Evolutionary conservation across 2,113 vertebrate species (phyloP), one percentile per base, ranked within the genome.

Genomic region (Pachycephala philippinensis): DNA sequence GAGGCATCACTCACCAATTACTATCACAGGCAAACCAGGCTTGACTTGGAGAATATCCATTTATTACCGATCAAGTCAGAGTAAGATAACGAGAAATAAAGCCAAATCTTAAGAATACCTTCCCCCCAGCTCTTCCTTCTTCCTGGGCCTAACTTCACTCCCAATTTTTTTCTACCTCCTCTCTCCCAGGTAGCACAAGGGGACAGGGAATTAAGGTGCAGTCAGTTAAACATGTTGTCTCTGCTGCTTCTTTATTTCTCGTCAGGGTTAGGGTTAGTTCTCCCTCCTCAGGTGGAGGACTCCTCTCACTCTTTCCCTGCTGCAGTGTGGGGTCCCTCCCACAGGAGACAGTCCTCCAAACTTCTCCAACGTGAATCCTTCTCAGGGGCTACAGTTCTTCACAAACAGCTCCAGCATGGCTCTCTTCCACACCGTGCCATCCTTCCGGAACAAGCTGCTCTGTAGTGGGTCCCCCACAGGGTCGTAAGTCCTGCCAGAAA

Each of bases 351-450:
- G 20, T 31, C 28, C 44, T 59, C 24, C 16, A 21, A 52, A 39
- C 7, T 52, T 64, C 40, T 35, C 35, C 15, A 56, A 6, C 0
- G 0, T 31, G 21, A 47, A 28, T 22, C 22, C 1, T 4, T 42
- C 45, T 23, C 35, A 54, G 1, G 7, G 23, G 23, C 15, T 33
- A 13, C 33, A 63, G 35, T 9, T 39, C 54, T 61, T 66, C 15
- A 44, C 4, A 11, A 54, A 66, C 26, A 49, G 13, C 15, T 88
- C 4, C 42, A 84, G 28, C 2, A 3, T 4, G 22, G 13, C 50
- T 54, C n/a, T 18, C 39, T 71, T 24, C 26, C 18, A 65, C 15
- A 65, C 22, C 1, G 3, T 22, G n/a, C 7, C 20, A 40, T 21
- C 13, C 39, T 35, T 78, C 30, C 3, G 6, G 7, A 47, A 47